Evolutionary conservation across 2,113 vertebrate genomes (phyloP).

Genomic region (Onychostruthus taczanowskii): DNA sequence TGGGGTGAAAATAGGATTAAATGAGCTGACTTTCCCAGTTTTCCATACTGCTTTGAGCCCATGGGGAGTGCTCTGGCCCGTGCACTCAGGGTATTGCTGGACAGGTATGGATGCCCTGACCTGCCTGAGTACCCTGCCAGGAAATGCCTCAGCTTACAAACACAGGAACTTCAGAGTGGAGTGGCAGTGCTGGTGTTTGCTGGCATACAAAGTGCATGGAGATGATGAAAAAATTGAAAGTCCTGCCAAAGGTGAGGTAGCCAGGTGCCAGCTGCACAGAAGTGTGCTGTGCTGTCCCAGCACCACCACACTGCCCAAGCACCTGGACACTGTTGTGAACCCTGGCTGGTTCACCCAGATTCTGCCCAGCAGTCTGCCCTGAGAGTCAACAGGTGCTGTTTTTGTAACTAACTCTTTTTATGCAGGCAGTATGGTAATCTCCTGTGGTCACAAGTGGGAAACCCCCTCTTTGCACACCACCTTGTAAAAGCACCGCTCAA

Average conservation of each 20-base stretch:
- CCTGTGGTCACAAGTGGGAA: neutral
- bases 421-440: neutral
- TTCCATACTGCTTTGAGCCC: neutral
- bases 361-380: neutral
- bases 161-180: rapidly evolving
- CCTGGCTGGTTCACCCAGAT: neutral
- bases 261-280: neutral
- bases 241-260: neutral
- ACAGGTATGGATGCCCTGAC: neutral
- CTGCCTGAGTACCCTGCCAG: neutral
- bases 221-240: neutral
- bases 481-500: neutral
- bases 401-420: neutral
- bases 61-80: neutral
- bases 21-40: neutral
- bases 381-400: neutral
- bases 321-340: neutral
- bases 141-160: neutral
- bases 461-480: neutral
- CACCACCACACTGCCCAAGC: rapidly evolving
- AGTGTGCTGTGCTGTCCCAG: neutral
- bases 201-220: neutral
- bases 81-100: neutral
- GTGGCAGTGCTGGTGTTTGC: neutral
- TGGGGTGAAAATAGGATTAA: neutral